Base-by-base conservation (phyloP, 2,113 vertebrate species). In the Artemisiospiza belli region DNA sequence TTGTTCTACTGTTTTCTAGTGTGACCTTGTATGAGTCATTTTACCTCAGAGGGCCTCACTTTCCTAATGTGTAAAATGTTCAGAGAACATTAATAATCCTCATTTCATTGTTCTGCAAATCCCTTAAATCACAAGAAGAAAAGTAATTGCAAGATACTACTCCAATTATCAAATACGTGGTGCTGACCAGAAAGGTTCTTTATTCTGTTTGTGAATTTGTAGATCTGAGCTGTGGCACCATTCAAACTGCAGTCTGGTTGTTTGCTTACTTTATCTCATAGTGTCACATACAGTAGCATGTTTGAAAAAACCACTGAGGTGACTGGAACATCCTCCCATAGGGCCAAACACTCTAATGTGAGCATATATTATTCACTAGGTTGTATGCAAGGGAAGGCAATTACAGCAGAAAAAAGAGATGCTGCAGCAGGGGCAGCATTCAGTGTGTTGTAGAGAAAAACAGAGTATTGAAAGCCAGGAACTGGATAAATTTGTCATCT, bases 341-440 rank as follows among this genome's bases (percentile, higher is more conserved):
- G 95, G 95, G 96, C 96, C 90, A 94, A 96, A 88, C 82, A 89
- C 83, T 96, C 86, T 96, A 97, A 96, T 95, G 90, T 95, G 92
- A 93, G 83, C 90, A 97, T 97, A 88, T 93, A 97, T 97, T 96
- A 97, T 97, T 97, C 85, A 97, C 94, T 88, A 96, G 83, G 41
- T 68, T 96, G 87, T 95, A 91, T 96, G 93, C 86, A 95, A 88
- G 84, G 66, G 52, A 96, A 96, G 79, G 87, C 95, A 97, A 95
- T 97, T 96, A 97, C 83, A 90, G 93, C 39, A 91, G 62, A 93
- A 92, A 80, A 82, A 86, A 82, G 49, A 83, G 95, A 89, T 73
- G 78, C 66, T 85, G 51, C 62, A 73, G 58, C 28, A 69, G 75
- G 62, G 30, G 47, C 47, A 86, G 52, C 52, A 31, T 73, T 68